phyloP scores from a whole-genome alignment of 2,888 invertebrate genomes.

The Hirtodrosophila confusa region DNA sequence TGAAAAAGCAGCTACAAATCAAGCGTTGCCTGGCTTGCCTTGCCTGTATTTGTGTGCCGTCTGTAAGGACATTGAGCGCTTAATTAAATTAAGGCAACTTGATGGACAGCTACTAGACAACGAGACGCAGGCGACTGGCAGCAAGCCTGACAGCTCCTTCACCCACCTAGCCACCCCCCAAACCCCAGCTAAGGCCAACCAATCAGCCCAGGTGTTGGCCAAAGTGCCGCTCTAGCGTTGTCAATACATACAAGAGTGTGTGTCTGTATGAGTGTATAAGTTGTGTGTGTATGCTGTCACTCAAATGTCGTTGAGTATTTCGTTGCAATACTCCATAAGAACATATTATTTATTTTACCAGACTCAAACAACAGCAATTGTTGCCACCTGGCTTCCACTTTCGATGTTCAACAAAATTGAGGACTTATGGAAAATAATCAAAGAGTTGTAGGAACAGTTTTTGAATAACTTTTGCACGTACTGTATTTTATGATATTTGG shows the following conservation, averaged over 20 bases:
- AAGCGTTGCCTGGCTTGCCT: constrained; percentile 58
- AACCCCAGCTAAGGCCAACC: constrained; percentile 26
- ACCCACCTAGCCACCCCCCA: not conserved
- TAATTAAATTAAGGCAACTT: constrained; percentile 76
- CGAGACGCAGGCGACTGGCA: constrained; percentile 41
- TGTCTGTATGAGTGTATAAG: constrained; percentile 18
- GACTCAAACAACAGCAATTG: constrained; percentile 26
- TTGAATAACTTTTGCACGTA: too few species aligned
- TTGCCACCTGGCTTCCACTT: constrained; percentile 32
- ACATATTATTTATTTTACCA: constrained; percentile 36
- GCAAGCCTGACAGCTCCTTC: constrained; percentile 26
- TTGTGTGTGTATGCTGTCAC: constrained; percentile 56
- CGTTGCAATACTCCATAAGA: constrained; percentile 39
- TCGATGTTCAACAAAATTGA: not conserved
- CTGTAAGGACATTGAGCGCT: constrained; percentile 77
- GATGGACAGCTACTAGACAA: constrained; percentile 79
- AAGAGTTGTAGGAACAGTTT: too few species aligned
- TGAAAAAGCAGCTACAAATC: constrained; percentile 75
- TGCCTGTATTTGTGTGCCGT: constrained; percentile 40
- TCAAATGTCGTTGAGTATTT: constrained; percentile 62
- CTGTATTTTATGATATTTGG: too few species aligned
- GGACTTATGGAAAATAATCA: too few species aligned
- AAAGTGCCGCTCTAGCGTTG: constrained; percentile 55
- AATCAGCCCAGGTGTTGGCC: constrained; percentile 67
- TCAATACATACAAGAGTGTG: constrained; percentile 11